These are phyloP conservation scores for Micronycteris hirsuta DNA, from an alignment of 2,113 vertebrate genomes.

Conservation along the genomic window DNA sequence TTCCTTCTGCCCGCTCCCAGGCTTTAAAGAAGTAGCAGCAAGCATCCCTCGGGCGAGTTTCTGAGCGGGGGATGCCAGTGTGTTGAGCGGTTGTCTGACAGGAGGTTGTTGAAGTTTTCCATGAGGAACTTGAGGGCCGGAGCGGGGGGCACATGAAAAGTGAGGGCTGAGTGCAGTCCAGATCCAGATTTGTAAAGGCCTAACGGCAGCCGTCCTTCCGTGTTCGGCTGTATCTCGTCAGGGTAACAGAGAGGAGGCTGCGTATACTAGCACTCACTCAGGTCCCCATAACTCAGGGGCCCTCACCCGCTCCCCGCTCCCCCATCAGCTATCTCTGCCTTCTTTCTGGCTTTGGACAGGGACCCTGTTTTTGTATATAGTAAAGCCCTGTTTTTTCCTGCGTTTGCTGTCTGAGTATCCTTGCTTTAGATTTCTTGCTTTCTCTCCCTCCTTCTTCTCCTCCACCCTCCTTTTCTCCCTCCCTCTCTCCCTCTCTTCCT, in stretches of 20 bases:
- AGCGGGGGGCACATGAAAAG: not conserved
- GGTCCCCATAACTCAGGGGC: not conserved
- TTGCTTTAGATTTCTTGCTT: not conserved
- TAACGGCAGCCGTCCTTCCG: not conserved
- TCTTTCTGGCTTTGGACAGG: not conserved
- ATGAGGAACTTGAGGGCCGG: not conserved
- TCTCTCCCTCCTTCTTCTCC: no score
- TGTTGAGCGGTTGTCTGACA: not conserved
- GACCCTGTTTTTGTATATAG: not conserved
- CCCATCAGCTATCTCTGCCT: not conserved
- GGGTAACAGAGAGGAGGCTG: not conserved
- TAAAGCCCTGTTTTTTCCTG: not conserved
- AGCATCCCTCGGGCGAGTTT: not conserved
- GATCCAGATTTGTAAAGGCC: not conserved
- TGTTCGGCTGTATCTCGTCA: not conserved
- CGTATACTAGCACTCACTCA: not conserved
- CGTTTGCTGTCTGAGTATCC: not conserved
- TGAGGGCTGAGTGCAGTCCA: not conserved
- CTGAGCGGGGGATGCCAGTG: not conserved
- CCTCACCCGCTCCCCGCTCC: not conserved
- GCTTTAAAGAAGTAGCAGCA: not conserved
- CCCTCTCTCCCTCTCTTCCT: no score
- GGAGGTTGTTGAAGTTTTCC: not conserved
- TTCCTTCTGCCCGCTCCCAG: not conserved
- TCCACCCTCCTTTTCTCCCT: rapidly evolving